Percentiles rank a stretch among this genome's conserved stretches.
Evolutionary conservation across 2,113 vertebrate species (phyloP).

Genomic region (Tragelaphus buxtoni): DNA sequence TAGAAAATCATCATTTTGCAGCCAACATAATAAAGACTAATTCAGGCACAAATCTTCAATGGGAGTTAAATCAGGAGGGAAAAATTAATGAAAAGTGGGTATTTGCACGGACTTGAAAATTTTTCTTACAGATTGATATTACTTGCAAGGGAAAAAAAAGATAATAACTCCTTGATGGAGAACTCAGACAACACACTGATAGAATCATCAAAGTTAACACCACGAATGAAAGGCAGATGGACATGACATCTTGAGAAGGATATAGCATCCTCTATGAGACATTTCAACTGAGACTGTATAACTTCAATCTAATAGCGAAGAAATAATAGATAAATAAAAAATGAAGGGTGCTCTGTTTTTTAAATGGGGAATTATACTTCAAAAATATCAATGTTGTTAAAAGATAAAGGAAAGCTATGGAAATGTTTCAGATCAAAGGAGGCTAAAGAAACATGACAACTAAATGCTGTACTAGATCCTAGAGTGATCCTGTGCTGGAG

Average conservation of each 20-base stretch:
- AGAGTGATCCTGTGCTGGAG: neutral
- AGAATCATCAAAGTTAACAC: neutral
- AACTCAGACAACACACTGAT: neutral
- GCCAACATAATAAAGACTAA: neutral
- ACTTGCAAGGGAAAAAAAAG: neutral
- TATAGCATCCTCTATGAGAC: neutral
- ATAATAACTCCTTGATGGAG: neutral
- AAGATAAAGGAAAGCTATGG: neutral
- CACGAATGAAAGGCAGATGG: neutral
- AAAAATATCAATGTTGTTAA: neutral
- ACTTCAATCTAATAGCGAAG: neutral
- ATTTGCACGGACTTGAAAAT: neutral
- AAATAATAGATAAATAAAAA: neutral
- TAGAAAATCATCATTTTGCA: neutral
- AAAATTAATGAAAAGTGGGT: neutral
- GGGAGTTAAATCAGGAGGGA: neutral
- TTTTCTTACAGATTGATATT: neutral
- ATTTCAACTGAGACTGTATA: neutral
- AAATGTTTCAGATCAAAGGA: neutral
- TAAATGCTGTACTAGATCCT: neutral
- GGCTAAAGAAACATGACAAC: neutral
- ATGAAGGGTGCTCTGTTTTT: neutral
- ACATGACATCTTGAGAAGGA: neutral
- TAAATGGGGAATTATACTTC: neutral
- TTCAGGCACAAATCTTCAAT: neutral